Conservation (phyloP, 2,113 vertebrate genomes). For the Notarius lentiginosus region DNA sequence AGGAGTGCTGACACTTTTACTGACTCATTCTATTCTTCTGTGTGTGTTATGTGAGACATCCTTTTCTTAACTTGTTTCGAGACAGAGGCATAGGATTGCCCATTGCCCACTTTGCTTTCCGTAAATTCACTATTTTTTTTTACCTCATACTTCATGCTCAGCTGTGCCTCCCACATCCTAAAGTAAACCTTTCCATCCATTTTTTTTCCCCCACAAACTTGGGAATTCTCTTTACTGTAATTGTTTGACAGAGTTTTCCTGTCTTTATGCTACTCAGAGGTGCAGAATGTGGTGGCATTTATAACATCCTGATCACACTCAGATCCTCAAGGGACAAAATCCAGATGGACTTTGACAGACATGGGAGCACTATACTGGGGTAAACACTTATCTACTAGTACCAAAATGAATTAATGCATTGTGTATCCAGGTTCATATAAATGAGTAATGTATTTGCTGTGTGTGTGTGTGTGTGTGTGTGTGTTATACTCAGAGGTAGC, state of each 20-base stretch:
- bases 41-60: conserved; percentile 13
- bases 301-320: conserved; percentile 35
- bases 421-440: neutral
- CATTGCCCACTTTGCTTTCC: conserved; percentile 61
- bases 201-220: conserved; percentile 55
- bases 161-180: conserved; percentile 35
- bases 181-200: conserved; percentile 36
- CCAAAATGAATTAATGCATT: neutral
- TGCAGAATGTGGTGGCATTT: conserved; percentile 19
- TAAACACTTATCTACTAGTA: neutral
- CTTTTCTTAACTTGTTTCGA: conserved; percentile 7
- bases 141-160: conserved; percentile 8
- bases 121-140: conserved; percentile 40
- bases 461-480: conserved; percentile 9
- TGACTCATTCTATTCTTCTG: conserved; percentile 21
- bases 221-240: conserved; percentile 81
- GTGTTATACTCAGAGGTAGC: conserved; percentile 61
- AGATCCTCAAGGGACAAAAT: conserved; percentile 8
- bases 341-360: conserved; percentile 26
- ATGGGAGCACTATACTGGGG: neutral
- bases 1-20: conserved; percentile 47
- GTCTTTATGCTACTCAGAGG: conserved; percentile 66
- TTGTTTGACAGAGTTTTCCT: conserved; percentile 83
- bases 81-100: neutral
- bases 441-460: neutral